Percentiles rank a stretch among this genome's conserved stretches.
Evolutionary conservation across 2,888 invertebrate genomes (phyloP).

Genomic region (Piscicola geometra): DNA sequence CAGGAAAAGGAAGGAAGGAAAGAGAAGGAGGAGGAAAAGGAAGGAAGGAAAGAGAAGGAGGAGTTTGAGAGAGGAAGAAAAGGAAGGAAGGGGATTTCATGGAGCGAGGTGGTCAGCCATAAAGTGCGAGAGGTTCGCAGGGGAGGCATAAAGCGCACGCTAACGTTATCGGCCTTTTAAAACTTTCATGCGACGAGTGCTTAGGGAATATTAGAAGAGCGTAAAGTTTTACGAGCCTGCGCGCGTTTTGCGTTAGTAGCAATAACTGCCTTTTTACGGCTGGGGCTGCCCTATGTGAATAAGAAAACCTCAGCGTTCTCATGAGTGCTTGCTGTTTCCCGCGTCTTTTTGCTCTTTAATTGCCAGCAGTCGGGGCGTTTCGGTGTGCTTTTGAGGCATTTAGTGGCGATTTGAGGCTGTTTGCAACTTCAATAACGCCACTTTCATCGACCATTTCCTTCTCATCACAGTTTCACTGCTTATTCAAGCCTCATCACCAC

Average conservation of each 20-base stretch:
- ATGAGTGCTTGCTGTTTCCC: background rate
- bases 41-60: no score
- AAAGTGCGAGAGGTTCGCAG: background rate
- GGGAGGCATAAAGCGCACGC: conserved; percentile 12
- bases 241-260: conserved; percentile 9
- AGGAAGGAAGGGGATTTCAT: background rate
- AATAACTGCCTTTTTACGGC: conserved; percentile 10
- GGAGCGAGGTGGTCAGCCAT: background rate
- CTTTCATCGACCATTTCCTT: no score
- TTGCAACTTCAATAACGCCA: no score
- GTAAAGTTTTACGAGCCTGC: conserved; percentile 10
- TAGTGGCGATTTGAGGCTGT: no score
- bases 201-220: conserved; percentile 16
- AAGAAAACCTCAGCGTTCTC: background rate
- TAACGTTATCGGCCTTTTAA: conserved; percentile 13
- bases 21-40: no score
- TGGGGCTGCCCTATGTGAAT: conserved; percentile 8
- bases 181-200: conserved; percentile 13
- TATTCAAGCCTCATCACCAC: no score
- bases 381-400: background rate
- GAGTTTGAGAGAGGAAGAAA: no score
- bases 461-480: no score
- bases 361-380: no score
- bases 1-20: no score
- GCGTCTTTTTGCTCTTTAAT: background rate